Conservation (phyloP, 2,888 invertebrate genomes). For the Ectemnius cavifrons region DNA sequence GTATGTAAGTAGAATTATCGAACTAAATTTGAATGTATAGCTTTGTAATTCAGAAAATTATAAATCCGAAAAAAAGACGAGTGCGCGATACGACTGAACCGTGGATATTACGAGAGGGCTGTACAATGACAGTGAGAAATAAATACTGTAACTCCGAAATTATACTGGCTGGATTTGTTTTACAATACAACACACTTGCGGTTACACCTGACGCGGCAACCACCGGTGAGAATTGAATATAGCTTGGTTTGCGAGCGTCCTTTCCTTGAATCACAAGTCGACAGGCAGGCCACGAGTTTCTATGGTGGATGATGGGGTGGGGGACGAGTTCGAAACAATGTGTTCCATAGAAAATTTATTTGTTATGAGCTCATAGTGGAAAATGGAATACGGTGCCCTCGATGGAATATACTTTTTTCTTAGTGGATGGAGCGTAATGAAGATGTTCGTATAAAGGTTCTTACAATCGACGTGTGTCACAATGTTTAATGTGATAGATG, state of each 20-base stretch:
- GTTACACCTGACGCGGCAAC: background rate
- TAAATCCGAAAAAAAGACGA: slow-evolving; percentile 49
- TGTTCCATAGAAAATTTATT: slow-evolving; percentile 59
- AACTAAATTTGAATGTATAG: slow-evolving; percentile 73
- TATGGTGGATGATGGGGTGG: slow-evolving; percentile 7
- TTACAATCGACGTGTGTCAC: slow-evolving; percentile 24
- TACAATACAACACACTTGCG: slow-evolving; percentile 7
- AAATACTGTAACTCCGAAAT: slow-evolving; percentile 72
- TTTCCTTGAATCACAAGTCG: background rate
- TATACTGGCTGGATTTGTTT: slow-evolving; percentile 41
- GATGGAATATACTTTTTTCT: slow-evolving; percentile 31
- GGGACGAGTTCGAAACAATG: background rate
- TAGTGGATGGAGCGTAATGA: slow-evolving; percentile 40
- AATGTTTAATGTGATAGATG: slow-evolving; percentile 22
- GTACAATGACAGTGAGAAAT: slow-evolving; percentile 75
- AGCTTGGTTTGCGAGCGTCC: too few relatives aligned
- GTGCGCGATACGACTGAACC: slow-evolving; percentile 66
- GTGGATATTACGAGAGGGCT: slow-evolving; percentile 74
- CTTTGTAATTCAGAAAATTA: slow-evolving; percentile 72
- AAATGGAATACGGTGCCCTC: slow-evolving; percentile 35
- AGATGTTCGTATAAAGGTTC: slow-evolving; percentile 36
- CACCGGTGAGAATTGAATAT: background rate
- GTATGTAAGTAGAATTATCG: slow-evolving; percentile 73
- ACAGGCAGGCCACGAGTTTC: background rate
- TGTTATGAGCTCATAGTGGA: slow-evolving; percentile 47